A percentile compares a stretch with the other conserved stretches of the same genome.
Conservation (phyloP, 1,140 invertebrate genomes). For the Mya arenaria region DNA sequence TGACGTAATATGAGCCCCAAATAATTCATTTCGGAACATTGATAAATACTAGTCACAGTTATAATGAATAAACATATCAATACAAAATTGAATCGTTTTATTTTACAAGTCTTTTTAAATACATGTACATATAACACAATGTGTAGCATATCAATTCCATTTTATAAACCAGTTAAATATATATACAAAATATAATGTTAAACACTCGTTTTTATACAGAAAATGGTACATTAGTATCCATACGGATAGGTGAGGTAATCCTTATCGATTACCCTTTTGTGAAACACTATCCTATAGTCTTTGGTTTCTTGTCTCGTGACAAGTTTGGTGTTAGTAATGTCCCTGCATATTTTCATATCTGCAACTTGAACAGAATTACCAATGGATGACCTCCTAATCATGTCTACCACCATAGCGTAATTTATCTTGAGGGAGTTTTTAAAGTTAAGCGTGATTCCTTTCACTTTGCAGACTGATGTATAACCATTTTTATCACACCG, state of each 20-base stretch:
- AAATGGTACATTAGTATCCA: background rate
- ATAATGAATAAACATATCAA: too few species aligned
- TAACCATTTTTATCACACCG: background rate
- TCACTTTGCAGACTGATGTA: slow-evolving; percentile 6
- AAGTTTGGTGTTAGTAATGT: background rate
- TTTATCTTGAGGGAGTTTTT: slow-evolving; percentile 21
- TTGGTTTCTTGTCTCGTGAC: background rate
- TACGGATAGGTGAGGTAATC: background rate
- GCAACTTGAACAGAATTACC: background rate
- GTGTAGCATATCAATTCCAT: too few species aligned
- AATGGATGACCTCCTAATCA: background rate
- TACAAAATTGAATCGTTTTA: too few species aligned
- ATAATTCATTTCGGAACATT: too few species aligned
- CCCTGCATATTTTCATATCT: background rate
- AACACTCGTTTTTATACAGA: too few species aligned
- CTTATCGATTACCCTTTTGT: background rate
- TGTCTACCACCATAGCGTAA: background rate
- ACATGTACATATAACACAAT: too few species aligned
- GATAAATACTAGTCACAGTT: too few species aligned
- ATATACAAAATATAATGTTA: too few species aligned
- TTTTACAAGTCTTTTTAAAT: too few species aligned
- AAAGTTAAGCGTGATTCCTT: slow-evolving; percentile 39
- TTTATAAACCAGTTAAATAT: too few species aligned
- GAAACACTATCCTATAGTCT: slow-evolving; percentile 1
- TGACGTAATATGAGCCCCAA: too few species aligned